Conservation (phyloP, 2,113 vertebrate genomes). For the Sciurus niger region DNA sequence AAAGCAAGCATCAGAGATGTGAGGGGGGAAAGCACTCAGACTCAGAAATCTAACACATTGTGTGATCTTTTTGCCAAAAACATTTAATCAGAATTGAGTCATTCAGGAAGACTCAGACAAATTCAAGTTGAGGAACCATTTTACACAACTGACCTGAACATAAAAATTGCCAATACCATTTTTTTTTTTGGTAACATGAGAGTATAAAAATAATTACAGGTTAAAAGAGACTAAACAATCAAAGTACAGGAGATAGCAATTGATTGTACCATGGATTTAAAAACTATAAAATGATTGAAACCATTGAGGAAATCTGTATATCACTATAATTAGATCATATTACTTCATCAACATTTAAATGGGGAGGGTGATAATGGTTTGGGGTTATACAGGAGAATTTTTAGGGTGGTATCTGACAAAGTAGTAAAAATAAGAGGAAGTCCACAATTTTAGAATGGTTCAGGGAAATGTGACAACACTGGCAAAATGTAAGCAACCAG, state of each 20-base stretch:
- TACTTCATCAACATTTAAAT: neutral
- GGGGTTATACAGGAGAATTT: neutral
- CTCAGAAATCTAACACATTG: conserved; percentile 28
- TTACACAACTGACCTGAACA: neutral
- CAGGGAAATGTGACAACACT: neutral
- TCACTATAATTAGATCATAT: conserved; percentile 15
- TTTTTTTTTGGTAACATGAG: neutral
- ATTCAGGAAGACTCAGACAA: conserved; percentile 31
- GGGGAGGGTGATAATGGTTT: neutral
- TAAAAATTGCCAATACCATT: neutral
- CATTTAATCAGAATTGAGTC: conserved; percentile 43
- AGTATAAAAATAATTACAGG: neutral
- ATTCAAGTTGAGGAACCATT: neutral
- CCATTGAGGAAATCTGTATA: neutral
- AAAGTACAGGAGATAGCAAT: neutral
- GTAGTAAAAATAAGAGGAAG: neutral
- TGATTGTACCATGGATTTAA: neutral
- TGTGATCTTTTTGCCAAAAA: conserved; percentile 41
- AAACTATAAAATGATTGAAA: neutral
- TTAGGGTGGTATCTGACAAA: neutral
- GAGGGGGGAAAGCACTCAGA: neutral
- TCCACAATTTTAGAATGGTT: neutral
- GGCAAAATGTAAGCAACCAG: neutral
- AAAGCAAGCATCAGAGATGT: conserved; percentile 4
- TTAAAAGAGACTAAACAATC: neutral